phyloP scores from a whole-genome alignment of 2,888 invertebrate genomes.

The Troilus luridus region DNA sequence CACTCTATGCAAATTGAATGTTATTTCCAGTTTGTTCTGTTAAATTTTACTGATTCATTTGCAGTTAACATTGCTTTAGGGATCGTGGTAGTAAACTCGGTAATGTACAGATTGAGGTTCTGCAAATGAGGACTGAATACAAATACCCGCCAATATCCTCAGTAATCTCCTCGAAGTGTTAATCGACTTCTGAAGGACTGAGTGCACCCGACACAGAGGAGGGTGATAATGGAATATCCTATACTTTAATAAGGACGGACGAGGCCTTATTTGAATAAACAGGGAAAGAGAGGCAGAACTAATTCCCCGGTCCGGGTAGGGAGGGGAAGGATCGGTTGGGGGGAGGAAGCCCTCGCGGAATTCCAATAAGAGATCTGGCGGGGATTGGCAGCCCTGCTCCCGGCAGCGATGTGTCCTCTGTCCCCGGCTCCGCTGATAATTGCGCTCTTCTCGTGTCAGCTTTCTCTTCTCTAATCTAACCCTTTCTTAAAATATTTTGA shows the following conservation, averaged over 20 bases:
- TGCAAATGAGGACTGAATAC: not conserved
- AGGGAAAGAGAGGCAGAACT: constrained; percentile 52
- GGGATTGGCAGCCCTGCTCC: constrained; percentile 53
- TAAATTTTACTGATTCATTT: not conserved
- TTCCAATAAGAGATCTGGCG: constrained; percentile 57
- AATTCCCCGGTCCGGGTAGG: not conserved
- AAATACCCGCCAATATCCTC: not conserved
- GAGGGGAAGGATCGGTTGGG: not conserved
- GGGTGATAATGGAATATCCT: constrained; percentile 57
- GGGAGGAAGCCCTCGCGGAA: constrained; percentile 44
- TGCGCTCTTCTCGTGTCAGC: not conserved
- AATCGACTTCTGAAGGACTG: not conserved
- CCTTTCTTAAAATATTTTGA: not conserved
- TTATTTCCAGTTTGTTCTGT: not conserved
- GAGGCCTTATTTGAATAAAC: constrained; percentile 55
- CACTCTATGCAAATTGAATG: not conserved
- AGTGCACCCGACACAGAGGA: not conserved
- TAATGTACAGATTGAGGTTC: not conserved
- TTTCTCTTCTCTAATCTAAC: constrained; percentile 5
- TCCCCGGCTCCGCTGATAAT: constrained; percentile 12
- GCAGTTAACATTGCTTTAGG: not conserved
- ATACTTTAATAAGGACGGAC: constrained; percentile 56
- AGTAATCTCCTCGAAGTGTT: not conserved
- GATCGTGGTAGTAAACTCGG: not conserved
- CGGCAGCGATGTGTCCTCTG: constrained; percentile 39